Percentiles rank a stretch among this genome's conserved stretches.
Evolutionary conservation across 2,888 invertebrate genomes (phyloP).

Genomic region (Hoplodrina ambigua): DNA sequence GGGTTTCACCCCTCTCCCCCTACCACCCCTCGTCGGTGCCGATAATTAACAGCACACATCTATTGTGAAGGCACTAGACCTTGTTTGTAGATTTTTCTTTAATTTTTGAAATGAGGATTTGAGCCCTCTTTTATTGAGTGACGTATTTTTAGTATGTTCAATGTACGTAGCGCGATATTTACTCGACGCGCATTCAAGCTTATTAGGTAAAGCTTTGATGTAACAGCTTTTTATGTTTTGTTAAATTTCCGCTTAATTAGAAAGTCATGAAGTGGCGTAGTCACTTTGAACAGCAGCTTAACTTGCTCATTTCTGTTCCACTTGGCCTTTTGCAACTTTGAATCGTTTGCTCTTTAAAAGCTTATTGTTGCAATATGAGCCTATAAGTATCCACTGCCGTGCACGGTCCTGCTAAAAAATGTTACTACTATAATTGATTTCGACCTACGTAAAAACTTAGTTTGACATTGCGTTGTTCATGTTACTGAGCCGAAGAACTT

Average conservation of each 20-base stretch:
- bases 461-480: too few species aligned
- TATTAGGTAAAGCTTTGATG: conserved; percentile 9
- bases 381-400: background rate
- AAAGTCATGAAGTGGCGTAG: background rate
- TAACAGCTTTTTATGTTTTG: conserved; percentile 11
- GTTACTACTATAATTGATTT: background rate
- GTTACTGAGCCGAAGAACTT: too few species aligned
- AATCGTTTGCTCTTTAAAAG: background rate
- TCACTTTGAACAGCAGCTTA: background rate
- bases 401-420: background rate
- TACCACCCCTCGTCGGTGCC: conserved; percentile 71
- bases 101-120: conserved; percentile 15
- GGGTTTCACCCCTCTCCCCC: conserved; percentile 44
- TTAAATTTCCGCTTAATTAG: background rate
- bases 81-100: conserved; percentile 37
- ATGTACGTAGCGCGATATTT: too few species aligned
- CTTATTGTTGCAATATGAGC: background rate
- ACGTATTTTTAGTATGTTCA: background rate
- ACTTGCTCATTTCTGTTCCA: background rate
- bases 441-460: too few species aligned
- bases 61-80: conserved; percentile 66
- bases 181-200: background rate
- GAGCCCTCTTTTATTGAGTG: too few species aligned
- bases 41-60: conserved; percentile 83
- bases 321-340: background rate